Conservation (phyloP, 2,113 vertebrate genomes). For the Plestiodon gilberti region DNA sequence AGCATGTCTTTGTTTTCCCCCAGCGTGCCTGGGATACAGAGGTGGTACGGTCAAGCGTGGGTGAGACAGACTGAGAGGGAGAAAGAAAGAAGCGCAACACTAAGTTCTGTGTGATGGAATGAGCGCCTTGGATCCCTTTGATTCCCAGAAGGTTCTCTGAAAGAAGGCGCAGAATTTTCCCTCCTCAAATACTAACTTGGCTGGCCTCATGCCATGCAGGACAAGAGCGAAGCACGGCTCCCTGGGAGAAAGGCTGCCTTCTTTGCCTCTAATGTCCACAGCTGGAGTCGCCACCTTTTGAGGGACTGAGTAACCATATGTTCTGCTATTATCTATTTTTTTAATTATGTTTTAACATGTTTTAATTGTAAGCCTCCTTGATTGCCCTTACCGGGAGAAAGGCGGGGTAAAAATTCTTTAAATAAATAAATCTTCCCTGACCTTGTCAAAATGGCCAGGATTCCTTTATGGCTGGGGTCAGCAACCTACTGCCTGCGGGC, state of each 20-base stretch:
- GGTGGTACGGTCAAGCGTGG: too few species aligned
- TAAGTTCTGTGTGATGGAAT: neutral
- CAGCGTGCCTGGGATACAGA: neutral
- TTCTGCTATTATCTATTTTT: too few species aligned
- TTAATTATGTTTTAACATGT: too few species aligned
- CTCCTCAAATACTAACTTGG: conserved; percentile 11
- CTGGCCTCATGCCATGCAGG: neutral
- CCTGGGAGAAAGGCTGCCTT: neutral
- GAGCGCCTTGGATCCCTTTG: neutral
- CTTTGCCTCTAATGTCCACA: neutral
- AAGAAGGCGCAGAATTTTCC: neutral
- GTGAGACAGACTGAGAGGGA: neutral
- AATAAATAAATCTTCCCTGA: too few species aligned
- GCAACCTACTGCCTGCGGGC: too few species aligned
- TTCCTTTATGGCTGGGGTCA: too few species aligned
- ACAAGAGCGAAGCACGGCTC: neutral
- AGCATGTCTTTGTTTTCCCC: neutral
- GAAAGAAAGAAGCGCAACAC: too few species aligned
- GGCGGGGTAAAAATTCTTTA: too few species aligned
- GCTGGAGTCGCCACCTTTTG: too few species aligned
- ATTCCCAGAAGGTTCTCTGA: neutral
- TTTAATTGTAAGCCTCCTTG: too few species aligned
- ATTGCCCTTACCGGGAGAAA: too few species aligned
- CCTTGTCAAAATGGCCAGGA: too few species aligned
- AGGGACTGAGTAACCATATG: neutral